Evolutionary conservation across 2,888 invertebrate genomes (phyloP).

Genomic region (Heteromyza rotundicornis): DNA sequence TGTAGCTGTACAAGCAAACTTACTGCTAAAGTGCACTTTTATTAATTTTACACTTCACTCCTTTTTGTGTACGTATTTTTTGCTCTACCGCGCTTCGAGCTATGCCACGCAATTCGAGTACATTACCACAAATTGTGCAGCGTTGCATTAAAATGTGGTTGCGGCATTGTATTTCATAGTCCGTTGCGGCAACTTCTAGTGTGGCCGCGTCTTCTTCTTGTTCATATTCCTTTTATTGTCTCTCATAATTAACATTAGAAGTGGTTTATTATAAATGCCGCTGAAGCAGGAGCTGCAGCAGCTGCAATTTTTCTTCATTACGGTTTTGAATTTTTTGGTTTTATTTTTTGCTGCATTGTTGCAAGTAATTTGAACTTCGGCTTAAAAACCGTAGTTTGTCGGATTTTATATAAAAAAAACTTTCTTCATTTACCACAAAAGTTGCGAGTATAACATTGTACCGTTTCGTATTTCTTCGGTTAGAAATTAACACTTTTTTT

Average conservation of each 20-base stretch:
- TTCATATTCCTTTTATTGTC: background rate
- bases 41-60: too few relatives aligned
- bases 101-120: background rate
- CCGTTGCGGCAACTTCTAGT: background rate
- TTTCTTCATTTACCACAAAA: slow-evolving; percentile 12
- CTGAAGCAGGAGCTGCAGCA: background rate
- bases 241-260: slow-evolving; percentile 11
- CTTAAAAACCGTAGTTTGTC: background rate
- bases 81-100: too few relatives aligned
- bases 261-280: background rate
- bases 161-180: background rate
- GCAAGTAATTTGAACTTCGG: slow-evolving; percentile 9
- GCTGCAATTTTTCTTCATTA: background rate
- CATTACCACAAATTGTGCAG: slow-evolving; percentile 13
- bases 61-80: too few relatives aligned
- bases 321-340: background rate
- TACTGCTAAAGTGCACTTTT: too few relatives aligned
- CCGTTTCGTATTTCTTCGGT: too few relatives aligned
- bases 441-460: too few relatives aligned
- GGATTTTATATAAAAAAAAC: background rate
- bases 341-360: background rate
- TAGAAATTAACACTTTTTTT: too few relatives aligned
- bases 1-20: too few relatives aligned
- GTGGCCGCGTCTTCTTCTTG: background rate
- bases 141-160: slow-evolving; percentile 16